Base-by-base conservation (phyloP, 2,888 invertebrate species). In the Rhodophaea formosa region DNA sequence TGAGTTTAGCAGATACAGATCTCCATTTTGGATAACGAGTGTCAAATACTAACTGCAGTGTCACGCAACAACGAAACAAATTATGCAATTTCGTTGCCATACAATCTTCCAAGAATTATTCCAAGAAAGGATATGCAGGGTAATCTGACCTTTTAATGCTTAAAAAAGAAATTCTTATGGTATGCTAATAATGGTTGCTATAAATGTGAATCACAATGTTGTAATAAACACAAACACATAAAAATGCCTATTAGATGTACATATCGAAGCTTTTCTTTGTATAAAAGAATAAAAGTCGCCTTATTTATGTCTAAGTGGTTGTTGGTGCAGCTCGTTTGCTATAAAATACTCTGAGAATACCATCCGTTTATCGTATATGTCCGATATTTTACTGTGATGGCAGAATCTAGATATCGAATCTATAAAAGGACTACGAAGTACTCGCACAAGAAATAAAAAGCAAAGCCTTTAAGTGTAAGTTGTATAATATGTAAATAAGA, bases 301-400 rank as follows among this genome's bases (percentile, higher is more conserved):
- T 35, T 35, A 35, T 30, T 29, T 47, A 30, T 29, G 7, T 23
- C 12, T 10, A 47, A 2, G 23, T 47, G 29, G n/a, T n/a, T n/a
- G n/a, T 29, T 12, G n/a, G 7, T 30, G 29, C 8, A 30, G 29
- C n/a, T 30, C 10, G 47, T 47, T 47, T 29, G 12, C 30, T 30
- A 29, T 30, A 47, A 47, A 47, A 30, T 47, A 14, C n/a, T 6
- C 29, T 29, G n/a, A 47, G 47, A 47, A 47, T 14, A 47, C 30
- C 14, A 47, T 47, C 12, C 29, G 29, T 14, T 12, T 29, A 47
- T 29, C 23, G 47, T 14, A 47, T 30, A 30, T 14, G 47, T 29
- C 47, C 47, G 29, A 47, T 47, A 47, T 46, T 35, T 46, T 46
- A 46, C 44, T 16, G 45, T 12, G 17, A 45, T 45, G 45, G 8